phyloP scores from a whole-genome alignment of 2,797 vertebrate genomes.

The Chrysocyon brachyurus region DNA sequence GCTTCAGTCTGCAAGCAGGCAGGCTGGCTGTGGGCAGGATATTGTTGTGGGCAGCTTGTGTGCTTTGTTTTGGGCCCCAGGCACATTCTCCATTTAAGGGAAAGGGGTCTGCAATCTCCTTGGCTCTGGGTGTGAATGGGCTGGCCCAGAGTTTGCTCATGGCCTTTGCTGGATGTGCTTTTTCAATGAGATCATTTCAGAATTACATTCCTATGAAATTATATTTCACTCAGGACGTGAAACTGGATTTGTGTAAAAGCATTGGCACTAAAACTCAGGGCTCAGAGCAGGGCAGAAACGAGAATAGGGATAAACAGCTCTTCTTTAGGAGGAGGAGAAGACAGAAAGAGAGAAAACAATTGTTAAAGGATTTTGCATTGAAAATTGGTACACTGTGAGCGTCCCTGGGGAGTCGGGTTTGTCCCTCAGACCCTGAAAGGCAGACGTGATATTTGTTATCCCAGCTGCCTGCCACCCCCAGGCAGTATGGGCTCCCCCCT shows the following conservation, averaged over 20 bases:
- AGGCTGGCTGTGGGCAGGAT: slow-evolving; percentile 62
- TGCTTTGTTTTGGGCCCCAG: slow-evolving; percentile 72
- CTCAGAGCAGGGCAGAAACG: slow-evolving; percentile 67
- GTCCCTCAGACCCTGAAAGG: background rate
- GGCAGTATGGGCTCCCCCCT: background rate
- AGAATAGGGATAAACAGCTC: slow-evolving; percentile 72
- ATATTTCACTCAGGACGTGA: slow-evolving; percentile 85
- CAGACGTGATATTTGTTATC: background rate
- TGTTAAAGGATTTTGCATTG: slow-evolving; percentile 76
- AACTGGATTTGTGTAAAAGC: slow-evolving; percentile 82
- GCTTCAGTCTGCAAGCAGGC: background rate
- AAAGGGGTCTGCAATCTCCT: slow-evolving; percentile 84
- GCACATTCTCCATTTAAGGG: slow-evolving; percentile 84
- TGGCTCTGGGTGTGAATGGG: slow-evolving; percentile 87
- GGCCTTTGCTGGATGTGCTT: slow-evolving; percentile 86
- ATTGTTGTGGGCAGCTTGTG: slow-evolving; percentile 70
- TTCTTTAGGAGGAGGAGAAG: slow-evolving; percentile 59
- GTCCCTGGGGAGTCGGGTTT: background rate
- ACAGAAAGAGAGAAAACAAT: slow-evolving; percentile 70
- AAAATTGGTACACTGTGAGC: slow-evolving; percentile 38
- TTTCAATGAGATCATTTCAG: slow-evolving; percentile 88
- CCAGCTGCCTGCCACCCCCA: background rate
- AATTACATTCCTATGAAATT: slow-evolving; percentile 86
- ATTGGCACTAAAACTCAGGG: slow-evolving; percentile 70
- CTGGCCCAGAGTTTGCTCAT: slow-evolving; percentile 81